Evolutionary conservation across 1,140 invertebrate species (phyloP), one percentile per base, ranked within the genome.

Genomic region (Lanistes nyassanus): DNA sequence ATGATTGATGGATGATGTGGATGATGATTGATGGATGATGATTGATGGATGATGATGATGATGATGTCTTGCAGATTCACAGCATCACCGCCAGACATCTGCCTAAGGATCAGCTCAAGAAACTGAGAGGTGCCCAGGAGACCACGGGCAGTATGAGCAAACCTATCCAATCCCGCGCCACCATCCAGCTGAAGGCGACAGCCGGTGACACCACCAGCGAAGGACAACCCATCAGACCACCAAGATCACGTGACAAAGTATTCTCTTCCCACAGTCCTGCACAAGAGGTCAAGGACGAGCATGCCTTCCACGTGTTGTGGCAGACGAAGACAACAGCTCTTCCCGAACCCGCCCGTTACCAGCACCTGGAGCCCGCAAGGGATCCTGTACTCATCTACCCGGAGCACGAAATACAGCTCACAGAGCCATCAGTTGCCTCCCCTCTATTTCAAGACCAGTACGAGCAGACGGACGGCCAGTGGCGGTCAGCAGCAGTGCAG

Each of bases 61-160:
- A 70, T 74, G 36, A 16, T 26, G 64, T 34, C 39, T 29, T 75
- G 29, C 76, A 86, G 85, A 74, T 86, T 36, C 83, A 86, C 72
- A 86, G 85, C 74, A 86, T 86, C 62, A 84, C 85, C 34, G 85
- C 82, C 23, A 73, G 85, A 62, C 80, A 76, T 77, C 72, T 84
- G 6, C 74, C 82, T 19, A 85, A 85, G 76, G 80, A 82, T 23
- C 80, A 85, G 53, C 68, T 84, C 29, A 82, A 82, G 47, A 77
- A 81, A 64, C 76, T 82, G 69, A 62, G 79, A 62, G 78, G 42
- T 31, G 58, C 62, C 56, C 42, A 75, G 47, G 39, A 76, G 70
- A 56, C 36, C 13, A 29, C 31, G 6, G 34, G 64, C 67, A 26
- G 19, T 34, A n/a, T 65, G 58, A 26, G 31, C 37, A 71, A 55